Conservation (phyloP, 2,888 invertebrate species). For the Hydrotaea cyrtoneurina region DNA sequence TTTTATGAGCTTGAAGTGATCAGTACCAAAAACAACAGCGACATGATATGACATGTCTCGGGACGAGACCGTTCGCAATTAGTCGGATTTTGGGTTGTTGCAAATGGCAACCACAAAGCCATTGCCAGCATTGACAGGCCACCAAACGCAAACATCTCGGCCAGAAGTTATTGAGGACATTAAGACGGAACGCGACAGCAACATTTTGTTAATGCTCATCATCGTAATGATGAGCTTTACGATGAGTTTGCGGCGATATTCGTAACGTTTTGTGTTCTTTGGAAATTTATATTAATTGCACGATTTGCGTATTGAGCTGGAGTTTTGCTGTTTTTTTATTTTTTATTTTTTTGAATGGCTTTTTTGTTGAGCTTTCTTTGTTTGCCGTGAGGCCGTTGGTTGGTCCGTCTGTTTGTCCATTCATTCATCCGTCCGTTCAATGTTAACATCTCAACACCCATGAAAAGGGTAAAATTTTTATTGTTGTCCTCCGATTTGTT, state of each 20-base stretch:
- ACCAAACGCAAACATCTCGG: neutral
- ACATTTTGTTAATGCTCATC: neutral
- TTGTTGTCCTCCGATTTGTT: conserved; percentile 14
- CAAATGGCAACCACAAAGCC: neutral
- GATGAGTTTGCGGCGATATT: neutral
- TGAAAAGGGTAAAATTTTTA: conserved; percentile 26
- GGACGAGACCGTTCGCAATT: neutral
- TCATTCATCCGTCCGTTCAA: neutral
- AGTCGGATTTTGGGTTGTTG: conserved; percentile 9
- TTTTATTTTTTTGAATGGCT: neutral
- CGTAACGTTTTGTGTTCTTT: neutral
- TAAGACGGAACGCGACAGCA: neutral
- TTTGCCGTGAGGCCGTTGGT: conserved; percentile 23
- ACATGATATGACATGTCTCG: neutral
- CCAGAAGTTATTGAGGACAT: conserved; percentile 24
- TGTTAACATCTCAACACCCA: conserved; percentile 35
- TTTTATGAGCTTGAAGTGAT: conserved; percentile 54
- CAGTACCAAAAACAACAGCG: conserved; percentile 23
- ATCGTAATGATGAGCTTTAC: neutral
- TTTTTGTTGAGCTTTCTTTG: conserved; percentile 55
- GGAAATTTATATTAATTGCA: conserved; percentile 32
- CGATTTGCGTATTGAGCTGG: conserved; percentile 35
- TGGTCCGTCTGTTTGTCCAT: conserved; percentile 1
- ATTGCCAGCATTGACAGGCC: neutral
- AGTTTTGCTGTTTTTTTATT: neutral